Evolutionary conservation across 2,888 invertebrate genomes (phyloP).

Genomic region (Notodonta ziczac): DNA sequence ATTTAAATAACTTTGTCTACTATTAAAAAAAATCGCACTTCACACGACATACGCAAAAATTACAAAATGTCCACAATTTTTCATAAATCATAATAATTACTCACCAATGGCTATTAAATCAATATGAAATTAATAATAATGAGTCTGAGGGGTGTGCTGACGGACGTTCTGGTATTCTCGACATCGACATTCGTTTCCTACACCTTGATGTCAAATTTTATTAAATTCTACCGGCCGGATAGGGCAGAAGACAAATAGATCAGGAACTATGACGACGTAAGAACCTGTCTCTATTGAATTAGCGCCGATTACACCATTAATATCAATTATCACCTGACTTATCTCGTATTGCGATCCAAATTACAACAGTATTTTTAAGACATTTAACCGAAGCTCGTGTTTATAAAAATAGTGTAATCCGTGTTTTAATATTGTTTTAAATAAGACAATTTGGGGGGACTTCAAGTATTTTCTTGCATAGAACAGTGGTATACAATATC

Average conservation of each 20-base stretch:
- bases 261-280: conserved; percentile 3
- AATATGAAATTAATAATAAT: conserved; percentile 8
- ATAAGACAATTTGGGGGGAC: too few relatives aligned
- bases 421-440: too few relatives aligned
- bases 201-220: conserved; percentile 52
- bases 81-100: neutral
- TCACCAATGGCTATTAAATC: neutral
- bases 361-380: too few relatives aligned
- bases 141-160: conserved; percentile 25
- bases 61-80: neutral
- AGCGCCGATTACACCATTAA: too few relatives aligned
- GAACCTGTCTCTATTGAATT: neutral
- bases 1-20: neutral
- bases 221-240: conserved; percentile 38
- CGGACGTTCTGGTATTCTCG: conserved; percentile 53
- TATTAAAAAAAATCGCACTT: neutral
- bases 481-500: too few relatives aligned
- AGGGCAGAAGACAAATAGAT: conserved; percentile 14
- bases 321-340: too few relatives aligned
- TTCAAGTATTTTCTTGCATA: too few relatives aligned
- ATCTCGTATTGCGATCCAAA: too few relatives aligned
- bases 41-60: neutral
- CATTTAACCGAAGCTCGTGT: too few relatives aligned
- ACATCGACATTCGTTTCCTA: conserved; percentile 59
- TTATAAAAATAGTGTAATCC: too few relatives aligned